Evolutionary conservation across 2,113 vertebrate species (phyloP).

Genomic region (Galeopterus variegatus): DNA sequence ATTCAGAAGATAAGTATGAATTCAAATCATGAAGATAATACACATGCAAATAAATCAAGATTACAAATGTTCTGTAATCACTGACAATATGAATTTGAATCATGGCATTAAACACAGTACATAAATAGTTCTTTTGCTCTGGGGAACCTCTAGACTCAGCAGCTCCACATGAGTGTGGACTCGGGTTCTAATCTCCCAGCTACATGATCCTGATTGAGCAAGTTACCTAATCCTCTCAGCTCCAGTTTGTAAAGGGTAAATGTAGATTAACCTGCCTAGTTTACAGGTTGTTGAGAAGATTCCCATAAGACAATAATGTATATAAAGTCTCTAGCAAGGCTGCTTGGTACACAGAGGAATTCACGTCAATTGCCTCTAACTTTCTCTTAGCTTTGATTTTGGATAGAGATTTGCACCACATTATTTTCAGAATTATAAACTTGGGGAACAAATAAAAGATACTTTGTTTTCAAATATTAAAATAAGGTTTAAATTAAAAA

Average conservation of each 20-base stretch:
- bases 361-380: conserved; percentile 39
- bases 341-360: conserved; percentile 41
- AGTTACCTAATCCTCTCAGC: not conserved
- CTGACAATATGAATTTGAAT: not conserved
- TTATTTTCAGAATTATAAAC: conserved; percentile 60
- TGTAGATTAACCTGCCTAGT: not conserved
- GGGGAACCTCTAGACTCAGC: not conserved
- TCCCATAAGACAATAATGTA: not conserved
- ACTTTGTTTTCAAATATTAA: conserved; percentile 57
- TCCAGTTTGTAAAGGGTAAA: not conserved
- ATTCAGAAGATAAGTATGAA: conserved; percentile 38
- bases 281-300: not conserved
- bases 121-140: not conserved
- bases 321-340: not conserved
- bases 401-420: conserved; percentile 1
- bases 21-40: conserved; percentile 55
- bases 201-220: not conserved
- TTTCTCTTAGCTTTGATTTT: conserved; percentile 53
- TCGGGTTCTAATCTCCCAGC: not conserved
- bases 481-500: conserved; percentile 65
- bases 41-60: conserved; percentile 39
- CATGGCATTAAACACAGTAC: not conserved
- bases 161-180: not conserved
- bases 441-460: conserved; percentile 46
- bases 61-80: conserved; percentile 28